Evolutionary conservation across 2,113 vertebrate species (phyloP), one percentile per base, ranked within the genome.

Genomic region (Salvelinus fontinalis): DNA sequence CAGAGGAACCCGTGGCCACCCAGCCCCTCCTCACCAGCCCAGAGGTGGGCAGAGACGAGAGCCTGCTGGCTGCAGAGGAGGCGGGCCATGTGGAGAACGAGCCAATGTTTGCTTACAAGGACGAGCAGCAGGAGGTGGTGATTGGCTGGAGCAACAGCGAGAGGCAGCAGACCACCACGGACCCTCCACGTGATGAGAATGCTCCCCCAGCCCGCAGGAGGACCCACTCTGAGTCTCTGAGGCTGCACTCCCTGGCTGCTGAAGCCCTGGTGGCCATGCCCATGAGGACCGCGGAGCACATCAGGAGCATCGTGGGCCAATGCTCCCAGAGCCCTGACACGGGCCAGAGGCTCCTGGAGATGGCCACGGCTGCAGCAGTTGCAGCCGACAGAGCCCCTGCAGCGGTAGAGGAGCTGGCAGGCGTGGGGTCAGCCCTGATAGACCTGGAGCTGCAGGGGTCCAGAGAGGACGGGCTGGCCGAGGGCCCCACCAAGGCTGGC

Each of bases 201-300:
- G 84, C 95, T 27, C 96, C 98, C 13, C 97, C 97, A 0, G 91
- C 93, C 16, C 94, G 97, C 5, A 95, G 96, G 71, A 95, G 98
- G 80, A 99, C 98, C 0, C 96, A 98, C 75, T 99, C 97, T 0
- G 98, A 99, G 88, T 99, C 97, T 5, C 92, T 99, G 1, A 88
- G 97, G 7, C 90, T 99, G 5, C 98, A 99, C 82, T 99, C 98
- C 0, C 81, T 99, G 74, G 98, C 97, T 1, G 98, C 98, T 0
- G 98, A 99, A 86, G 98, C 93, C 22, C 94, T 99, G 8, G 97
- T 99, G 22, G 95, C 98, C 0, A 97, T 99, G 97, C 98, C 98
- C 0, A 97, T 95, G 84, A 93, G 97, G 90, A 95, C 94, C 3
- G 93, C 94, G 0, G 96, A 98, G 49, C 83, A 97, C 5, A 22